Evolutionary conservation across 2,888 invertebrate species (phyloP), one percentile per base, ranked within the genome.

Genomic region (Eulithis prunata): DNA sequence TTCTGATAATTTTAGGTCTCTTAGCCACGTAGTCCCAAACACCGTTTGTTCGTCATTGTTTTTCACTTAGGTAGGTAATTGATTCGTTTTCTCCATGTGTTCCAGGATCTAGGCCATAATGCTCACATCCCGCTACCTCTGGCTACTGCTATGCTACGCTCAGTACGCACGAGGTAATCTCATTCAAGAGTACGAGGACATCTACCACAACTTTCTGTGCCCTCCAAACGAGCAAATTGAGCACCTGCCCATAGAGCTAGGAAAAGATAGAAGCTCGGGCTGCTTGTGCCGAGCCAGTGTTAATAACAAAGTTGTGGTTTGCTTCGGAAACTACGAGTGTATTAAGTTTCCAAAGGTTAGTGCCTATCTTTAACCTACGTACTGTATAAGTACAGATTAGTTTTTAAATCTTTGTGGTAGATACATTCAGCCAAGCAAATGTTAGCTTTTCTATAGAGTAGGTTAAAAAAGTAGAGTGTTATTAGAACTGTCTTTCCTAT

Each of bases 321-420:
- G 94, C 75, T 94, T 93, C 64, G 94, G 94, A 6, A 90, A 93
- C 62, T 92, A 90, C 47, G 87, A 84, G 32, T 95, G 95, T 76
- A 83, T 71, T 66, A 81, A 70, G 14, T 94, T 94, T 75, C 94
- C 95, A 0, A 87, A 87, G 84, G 92, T 91, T 28, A 41, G 41
- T 8, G 5, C 13, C 53, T 38, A 36, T 12, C 10, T 4, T 10
- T 12, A 12, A 10, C 11, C 8, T 32, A 10, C 8, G 41, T 8
- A 7, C 41, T 21, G 21, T 21, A 21, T 21, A n/a, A n/a, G n/a
- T n/a, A 21, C 21, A 21, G 21, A 21, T 21, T 21, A 21, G 21
- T 21, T 21, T 21, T 21, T 21, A 21, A 1, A 41, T 41, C 41
- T 1, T 41, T 41, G 8, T 41, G 4, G 41, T 41, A 32, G 32